phyloP scores from a whole-genome alignment of 2,113 vertebrate genomes.

The Platycercus adscitus region DNA sequence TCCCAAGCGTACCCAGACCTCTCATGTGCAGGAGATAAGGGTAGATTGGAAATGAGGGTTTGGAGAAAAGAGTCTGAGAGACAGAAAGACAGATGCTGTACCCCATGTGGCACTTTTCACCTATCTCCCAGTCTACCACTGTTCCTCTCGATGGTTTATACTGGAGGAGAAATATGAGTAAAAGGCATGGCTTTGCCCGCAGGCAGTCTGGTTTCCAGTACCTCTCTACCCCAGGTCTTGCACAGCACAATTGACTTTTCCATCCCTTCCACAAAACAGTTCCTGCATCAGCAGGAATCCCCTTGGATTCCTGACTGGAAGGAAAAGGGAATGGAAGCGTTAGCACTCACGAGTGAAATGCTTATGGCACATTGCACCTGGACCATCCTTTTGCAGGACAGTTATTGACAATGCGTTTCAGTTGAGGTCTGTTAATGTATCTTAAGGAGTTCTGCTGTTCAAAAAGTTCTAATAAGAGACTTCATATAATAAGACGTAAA shows the following conservation, averaged over 20 bases:
- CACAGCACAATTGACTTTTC: neutral
- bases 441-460: neutral
- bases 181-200: neutral
- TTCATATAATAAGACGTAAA: neutral
- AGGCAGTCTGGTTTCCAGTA: neutral
- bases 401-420: fast-evolving
- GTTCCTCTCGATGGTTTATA: neutral
- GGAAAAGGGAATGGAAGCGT: neutral
- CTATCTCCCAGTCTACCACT: neutral
- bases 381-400: neutral
- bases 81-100: neutral
- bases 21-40: neutral
- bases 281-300: neutral
- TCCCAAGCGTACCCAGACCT: neutral
- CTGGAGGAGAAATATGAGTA: neutral
- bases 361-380: neutral
- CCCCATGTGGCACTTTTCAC: neutral
- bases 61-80: neutral
- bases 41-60: neutral
- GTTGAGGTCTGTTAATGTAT: neutral
- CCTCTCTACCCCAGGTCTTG: neutral
- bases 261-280: neutral
- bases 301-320: neutral
- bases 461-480: neutral
- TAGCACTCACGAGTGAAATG: neutral